These are phyloP conservation scores for Martes martes DNA, from an alignment of 2,113 vertebrate genomes.

Conservation along the genomic window DNA sequence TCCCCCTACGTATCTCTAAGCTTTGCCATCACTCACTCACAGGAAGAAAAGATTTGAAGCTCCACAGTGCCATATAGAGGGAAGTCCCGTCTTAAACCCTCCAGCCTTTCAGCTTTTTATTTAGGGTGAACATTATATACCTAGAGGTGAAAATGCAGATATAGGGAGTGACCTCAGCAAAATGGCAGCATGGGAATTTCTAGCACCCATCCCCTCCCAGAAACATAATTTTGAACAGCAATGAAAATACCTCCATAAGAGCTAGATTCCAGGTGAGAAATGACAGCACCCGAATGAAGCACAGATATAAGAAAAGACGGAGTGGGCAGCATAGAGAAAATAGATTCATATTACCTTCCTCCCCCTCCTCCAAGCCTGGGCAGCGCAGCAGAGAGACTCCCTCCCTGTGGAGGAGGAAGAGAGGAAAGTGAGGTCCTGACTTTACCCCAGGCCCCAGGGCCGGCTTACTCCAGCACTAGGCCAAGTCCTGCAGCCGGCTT, in stretches of 20 bases:
- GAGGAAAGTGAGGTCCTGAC: neutral
- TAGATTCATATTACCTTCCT: neutral
- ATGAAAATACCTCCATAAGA: neutral
- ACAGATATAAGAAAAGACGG: neutral
- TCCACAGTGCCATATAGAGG: neutral
- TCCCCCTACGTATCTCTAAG: neutral
- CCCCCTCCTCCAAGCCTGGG: neutral
- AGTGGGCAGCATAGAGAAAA: neutral
- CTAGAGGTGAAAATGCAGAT: neutral
- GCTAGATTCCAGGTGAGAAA: neutral
- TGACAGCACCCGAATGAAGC: neutral
- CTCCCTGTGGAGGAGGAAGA: neutral
- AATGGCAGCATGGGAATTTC: neutral
- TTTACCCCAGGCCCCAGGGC: neutral
- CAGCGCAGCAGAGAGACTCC: neutral
- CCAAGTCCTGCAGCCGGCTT: neutral
- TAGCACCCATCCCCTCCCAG: neutral
- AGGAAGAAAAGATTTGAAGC: neutral
- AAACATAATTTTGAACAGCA: neutral
- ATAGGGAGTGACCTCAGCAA: neutral
- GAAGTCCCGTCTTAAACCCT: neutral
- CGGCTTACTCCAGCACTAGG: too few relatives aligned
- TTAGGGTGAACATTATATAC: neutral
- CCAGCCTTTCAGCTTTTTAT: neutral
- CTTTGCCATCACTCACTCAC: neutral